These are phyloP conservation scores for Dryobotodes eremita DNA, from an alignment of 2,888 invertebrate genomes.

Conservation along the genomic window DNA sequence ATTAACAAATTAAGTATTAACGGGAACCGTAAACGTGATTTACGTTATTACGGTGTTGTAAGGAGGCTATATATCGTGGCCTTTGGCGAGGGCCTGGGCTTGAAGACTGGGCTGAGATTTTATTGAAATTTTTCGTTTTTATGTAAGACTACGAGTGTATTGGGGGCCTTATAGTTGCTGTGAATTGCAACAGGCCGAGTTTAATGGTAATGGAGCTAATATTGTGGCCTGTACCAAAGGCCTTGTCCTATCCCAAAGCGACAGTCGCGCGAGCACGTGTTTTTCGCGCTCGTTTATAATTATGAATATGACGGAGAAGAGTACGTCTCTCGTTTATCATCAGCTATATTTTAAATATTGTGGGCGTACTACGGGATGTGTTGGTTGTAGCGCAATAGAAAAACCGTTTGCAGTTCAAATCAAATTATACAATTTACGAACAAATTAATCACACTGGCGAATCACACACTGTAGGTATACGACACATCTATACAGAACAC, in stretches of 20 bases:
- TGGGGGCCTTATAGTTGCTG: not conserved
- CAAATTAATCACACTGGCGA: too few species aligned
- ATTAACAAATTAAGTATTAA: constrained; percentile 73
- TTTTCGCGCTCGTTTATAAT: too few species aligned
- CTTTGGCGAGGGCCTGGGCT: constrained; percentile 12
- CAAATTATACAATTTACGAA: too few species aligned
- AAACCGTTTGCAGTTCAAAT: too few species aligned
- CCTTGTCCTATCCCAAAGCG: not conserved
- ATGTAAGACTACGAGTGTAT: not conserved
- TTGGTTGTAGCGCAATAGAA: too few species aligned
- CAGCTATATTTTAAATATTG: too few species aligned
- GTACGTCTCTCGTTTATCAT: too few species aligned
- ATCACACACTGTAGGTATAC: too few species aligned
- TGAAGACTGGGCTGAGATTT: constrained; percentile 51
- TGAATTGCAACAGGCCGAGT: not conserved
- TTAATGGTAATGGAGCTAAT: not conserved
- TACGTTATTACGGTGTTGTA: constrained; percentile 63
- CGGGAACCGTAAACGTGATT: constrained; percentile 69
- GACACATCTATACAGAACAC: too few species aligned
- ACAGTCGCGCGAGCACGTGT: not conserved
- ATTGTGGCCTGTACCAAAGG: not conserved
- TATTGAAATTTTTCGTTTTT: constrained; percentile 27
- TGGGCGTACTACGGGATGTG: too few species aligned
- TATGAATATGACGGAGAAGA: not conserved
- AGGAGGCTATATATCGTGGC: constrained; percentile 53